These are phyloP conservation scores for Phymorhynchus buccinoides DNA, from an alignment of 1,140 invertebrate genomes.

Conservation along the genomic window DNA sequence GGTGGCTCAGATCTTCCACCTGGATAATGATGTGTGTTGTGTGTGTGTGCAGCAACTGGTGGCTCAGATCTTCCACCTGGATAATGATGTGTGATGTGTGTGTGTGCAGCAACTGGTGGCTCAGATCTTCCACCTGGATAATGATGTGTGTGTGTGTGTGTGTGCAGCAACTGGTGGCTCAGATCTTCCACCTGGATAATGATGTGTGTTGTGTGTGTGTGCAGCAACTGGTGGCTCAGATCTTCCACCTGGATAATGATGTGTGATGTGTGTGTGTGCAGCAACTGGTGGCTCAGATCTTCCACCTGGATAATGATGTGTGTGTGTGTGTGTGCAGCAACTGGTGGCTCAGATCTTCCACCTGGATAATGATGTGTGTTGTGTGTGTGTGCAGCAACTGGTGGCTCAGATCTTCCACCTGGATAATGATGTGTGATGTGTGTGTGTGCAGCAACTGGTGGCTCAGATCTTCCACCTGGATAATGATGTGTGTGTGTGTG, in stretches of 20 bases:
- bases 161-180: constrained; percentile 78
- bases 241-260: background rate
- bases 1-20: too few species aligned
- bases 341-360: background rate
- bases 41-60: background rate
- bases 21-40: background rate
- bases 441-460: too few species aligned
- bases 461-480: too few species aligned
- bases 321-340: background rate
- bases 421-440: too few species aligned
- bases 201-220: too few species aligned
- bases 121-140: background rate
- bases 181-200: constrained; percentile 75
- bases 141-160: constrained; percentile 27
- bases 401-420: too few species aligned
- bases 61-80: background rate
- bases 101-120: background rate
- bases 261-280: background rate
- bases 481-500: too few species aligned
- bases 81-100: background rate
- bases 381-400: too few species aligned
- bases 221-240: too few species aligned
- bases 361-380: background rate
- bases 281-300: background rate
- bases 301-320: background rate